These are phyloP conservation scores for Drepana arcuata DNA, from an alignment of 1,140 invertebrate species.

Conservation along the genomic window DNA sequence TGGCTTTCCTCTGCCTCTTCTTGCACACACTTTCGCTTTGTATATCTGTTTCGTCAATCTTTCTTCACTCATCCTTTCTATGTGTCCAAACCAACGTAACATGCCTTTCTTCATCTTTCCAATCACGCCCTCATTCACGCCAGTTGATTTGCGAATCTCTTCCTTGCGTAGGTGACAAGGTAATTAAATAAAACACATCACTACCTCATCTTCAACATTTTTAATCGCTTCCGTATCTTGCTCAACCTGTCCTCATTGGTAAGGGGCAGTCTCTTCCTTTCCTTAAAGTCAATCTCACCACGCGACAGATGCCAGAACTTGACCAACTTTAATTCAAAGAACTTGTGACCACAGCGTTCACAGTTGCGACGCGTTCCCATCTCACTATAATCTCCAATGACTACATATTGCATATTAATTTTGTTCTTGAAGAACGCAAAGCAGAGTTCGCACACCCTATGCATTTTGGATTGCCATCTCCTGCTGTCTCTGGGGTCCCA, in stretches of 20 bases:
- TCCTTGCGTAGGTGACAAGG: no score
- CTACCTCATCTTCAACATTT: background rate
- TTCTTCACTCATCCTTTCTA: no score
- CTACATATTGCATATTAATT: background rate
- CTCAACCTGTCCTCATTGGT: background rate
- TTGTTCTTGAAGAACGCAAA: background rate
- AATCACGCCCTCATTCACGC: no score
- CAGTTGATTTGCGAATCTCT: no score
- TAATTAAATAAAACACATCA: constrained; percentile 4
- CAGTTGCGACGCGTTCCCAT: background rate
- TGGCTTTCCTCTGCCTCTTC: no score
- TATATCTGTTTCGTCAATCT: no score
- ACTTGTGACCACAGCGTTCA: background rate
- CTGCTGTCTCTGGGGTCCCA: no score
- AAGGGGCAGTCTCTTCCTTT: background rate
- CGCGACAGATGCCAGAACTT: background rate
- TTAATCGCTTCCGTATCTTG: background rate
- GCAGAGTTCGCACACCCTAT: background rate
- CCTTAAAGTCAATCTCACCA: background rate
- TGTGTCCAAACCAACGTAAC: no score
- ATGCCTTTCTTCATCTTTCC: no score
- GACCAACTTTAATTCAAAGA: background rate
- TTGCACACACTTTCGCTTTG: no score
- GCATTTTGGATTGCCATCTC: background rate
- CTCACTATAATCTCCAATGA: background rate